Base-by-base conservation (phyloP, 2,888 invertebrate genomes). In the Platynereis dumerilii region DNA sequence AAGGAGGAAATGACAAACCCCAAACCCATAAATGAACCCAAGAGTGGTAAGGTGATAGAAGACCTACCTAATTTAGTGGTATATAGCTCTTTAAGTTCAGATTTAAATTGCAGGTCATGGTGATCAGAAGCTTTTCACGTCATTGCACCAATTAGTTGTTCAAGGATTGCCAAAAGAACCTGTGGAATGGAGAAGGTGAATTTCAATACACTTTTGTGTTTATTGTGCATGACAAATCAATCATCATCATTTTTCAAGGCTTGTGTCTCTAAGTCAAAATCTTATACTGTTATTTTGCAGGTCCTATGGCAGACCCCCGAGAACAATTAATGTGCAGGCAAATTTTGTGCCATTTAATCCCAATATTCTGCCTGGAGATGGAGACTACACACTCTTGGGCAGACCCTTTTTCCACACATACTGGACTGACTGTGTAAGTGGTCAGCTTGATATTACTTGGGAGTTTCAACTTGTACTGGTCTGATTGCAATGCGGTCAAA, bases 371-470 rank as follows among this genome's bases (percentile, higher is more conserved):
- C 91, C 92, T 55, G 88, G 89, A 68, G 90, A 90, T 58, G 80
- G 78, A 42, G 89, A 88, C 64, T 89, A 90, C 81, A 90, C 91
- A 85, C 88, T 96, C 56, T 87, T 95, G 67, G 91, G 93, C 74
- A 91, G 92, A 76, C 94, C 96, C 15, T 91, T 96, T 82, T 90
- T 97, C 80, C 95, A 97, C 83, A 92, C 94, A 66, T 97, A 91
- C 84, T 95, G 96, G 91, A 95, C 93, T 26, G 96, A 96, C 83
- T 96, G 96, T 88, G 96, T 96, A 87, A 87, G 89, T 86, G 5
- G 10, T 58, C 34, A 26, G 28, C 22, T 44, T 26, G 42, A 15
- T 53, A 17, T 20, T 29, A 15, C 22, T 20, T 0, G 44, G 44
- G 17, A 15, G 44, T 42, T 15, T 17, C 44, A 12, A 42, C 17